Percentiles rank a stretch among this genome's conserved stretches.
These are phyloP conservation scores for Capitulum mitella DNA, from an alignment of 2,888 invertebrate genomes.

Conservation along the genomic window DNA sequence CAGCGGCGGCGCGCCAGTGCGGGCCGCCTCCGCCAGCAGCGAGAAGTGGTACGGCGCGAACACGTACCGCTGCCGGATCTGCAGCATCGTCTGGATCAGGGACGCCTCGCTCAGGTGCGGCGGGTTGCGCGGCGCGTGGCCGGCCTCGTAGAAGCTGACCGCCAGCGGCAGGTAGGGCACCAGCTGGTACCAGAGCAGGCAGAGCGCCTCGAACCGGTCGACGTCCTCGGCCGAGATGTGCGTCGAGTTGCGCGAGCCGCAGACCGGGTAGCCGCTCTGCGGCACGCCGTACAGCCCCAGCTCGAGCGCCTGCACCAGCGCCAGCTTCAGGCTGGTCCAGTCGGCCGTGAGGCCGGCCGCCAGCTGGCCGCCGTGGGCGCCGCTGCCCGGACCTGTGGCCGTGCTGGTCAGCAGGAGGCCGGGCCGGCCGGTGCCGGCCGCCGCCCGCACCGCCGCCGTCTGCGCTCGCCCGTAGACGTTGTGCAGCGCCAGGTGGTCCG, in stretches of 20 bases:
- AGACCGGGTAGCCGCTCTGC: slow-evolving; percentile 29
- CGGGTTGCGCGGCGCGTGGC: not conserved
- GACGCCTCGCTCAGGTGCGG: not conserved
- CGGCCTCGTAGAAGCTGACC: slow-evolving; percentile 12
- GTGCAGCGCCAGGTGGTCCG: slow-evolving; percentile 25
- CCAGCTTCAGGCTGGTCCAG: slow-evolving; percentile 28
- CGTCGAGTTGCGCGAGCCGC: slow-evolving; percentile 28
- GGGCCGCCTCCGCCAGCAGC: not conserved
- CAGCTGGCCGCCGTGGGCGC: slow-evolving; percentile 29
- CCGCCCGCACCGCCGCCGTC: not conserved
- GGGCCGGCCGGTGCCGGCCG: not conserved
- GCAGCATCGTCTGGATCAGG: not conserved
- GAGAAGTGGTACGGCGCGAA: slow-evolving; percentile 26
- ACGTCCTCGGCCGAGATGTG: not conserved
- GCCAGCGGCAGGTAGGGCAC: slow-evolving; percentile 11
- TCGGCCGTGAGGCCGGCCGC: slow-evolving; percentile 26
- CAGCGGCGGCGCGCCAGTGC: slow-evolving; percentile 24
- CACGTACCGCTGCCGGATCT: slow-evolving; percentile 24
- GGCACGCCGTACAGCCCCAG: slow-evolving; percentile 33
- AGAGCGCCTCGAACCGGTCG: not conserved
- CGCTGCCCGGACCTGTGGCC: slow-evolving; percentile 31
- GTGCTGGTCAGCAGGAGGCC: slow-evolving; percentile 30
- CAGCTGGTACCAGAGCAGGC: slow-evolving; percentile 21
- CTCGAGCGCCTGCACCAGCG: slow-evolving; percentile 30
- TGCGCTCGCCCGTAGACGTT: slow-evolving; percentile 30